Evolutionary conservation across 2,888 invertebrate species (phyloP), one percentile per base, ranked within the genome.

Genomic region (Ichneumon xanthorius): DNA sequence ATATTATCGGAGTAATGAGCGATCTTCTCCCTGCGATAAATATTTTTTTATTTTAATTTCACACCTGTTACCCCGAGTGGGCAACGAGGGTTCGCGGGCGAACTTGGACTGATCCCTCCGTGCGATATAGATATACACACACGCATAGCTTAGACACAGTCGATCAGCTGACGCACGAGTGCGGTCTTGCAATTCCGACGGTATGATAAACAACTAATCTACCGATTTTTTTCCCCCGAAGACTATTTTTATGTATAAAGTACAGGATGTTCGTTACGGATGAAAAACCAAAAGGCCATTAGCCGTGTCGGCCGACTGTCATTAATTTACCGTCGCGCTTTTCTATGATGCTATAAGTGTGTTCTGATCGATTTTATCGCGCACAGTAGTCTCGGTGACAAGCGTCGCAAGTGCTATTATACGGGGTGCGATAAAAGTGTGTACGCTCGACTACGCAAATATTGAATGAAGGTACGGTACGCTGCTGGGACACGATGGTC

Each of bases 41-140:
- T 19, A 9, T 30, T 65, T 37, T 16, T 68, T 68, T 50, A 5
- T 50, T 53, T 50, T 50, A n/a, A 22, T 30, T 53, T 71, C 50
- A 30, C 50, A 30, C 33, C 37, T 61, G 58, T 71, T 61, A 70
- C 26, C 16, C 50, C 11, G n/a, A n/a, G 55, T 53, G 14, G 16
- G 14, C 22, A 50, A 71, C 33, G n/a, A 26, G 14, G 16, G 58
- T 40, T 75, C 22, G 40, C 45, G 22, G 22, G 48, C 63, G 19
- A 80, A 80, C 71, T 80, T 76, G 84, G 84, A 84, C 84, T 84
- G 6, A 63, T 71, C 84, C 84, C 71, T 80, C 33, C 48, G 61
- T 61, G 58, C 78, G 45, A 79, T 79, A 79, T 37, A 37, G 48
- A 61, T 33, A 61, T 30, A 58, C 45, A 9, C 7, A 22, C 0